Evolutionary conservation across 2,888 invertebrate species (phyloP), one percentile per base, ranked within the genome.

Genomic region (Alcis repandata): DNA sequence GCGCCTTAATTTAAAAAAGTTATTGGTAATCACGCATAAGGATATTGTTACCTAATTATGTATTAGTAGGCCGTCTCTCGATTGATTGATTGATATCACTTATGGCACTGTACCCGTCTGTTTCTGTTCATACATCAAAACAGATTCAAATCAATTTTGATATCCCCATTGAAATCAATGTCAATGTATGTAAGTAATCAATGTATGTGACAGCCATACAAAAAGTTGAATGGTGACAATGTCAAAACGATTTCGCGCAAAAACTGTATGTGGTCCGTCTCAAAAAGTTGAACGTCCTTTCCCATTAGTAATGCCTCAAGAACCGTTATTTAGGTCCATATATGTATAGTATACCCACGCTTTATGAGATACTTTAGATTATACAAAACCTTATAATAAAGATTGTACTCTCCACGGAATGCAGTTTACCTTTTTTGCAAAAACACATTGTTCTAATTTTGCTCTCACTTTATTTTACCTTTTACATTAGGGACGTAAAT

Each of bases 221-320:
- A 87, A 87, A 89, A 85, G 77, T 75, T 75, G 79, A 80, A 79
- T 76, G 67, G 72, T 79, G 69, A 78, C 77, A 73, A 76, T 76
- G 71, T 73, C 20, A 60, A 65, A 67, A 66, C 69, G 65, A 40
- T 64, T 67, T 70, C 69, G 56, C 43, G 79, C 76, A 89, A 86
- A 88, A 86, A 86, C 73, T 70, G 70, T 77, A 66, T 75, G 71
- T 75, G 72, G 69, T 74, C 79, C 84, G 80, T 79, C 83, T 80
- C 63, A 72, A 66, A 59, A 80, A 83, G 88, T 88, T 88, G 85
- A 86, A 86, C 69, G 86, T 63, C 81, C 87, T 81, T 77, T 69
- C 72, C 59, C 64, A 68, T 75, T 46, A 40, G 15, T 11, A 57
- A 52, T 63, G 49, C 11, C 49, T 61, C 33, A 65, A 68, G 61